These are phyloP conservation scores for Symphodus melops DNA, from an alignment of 2,113 vertebrate species.

Conservation along the genomic window DNA sequence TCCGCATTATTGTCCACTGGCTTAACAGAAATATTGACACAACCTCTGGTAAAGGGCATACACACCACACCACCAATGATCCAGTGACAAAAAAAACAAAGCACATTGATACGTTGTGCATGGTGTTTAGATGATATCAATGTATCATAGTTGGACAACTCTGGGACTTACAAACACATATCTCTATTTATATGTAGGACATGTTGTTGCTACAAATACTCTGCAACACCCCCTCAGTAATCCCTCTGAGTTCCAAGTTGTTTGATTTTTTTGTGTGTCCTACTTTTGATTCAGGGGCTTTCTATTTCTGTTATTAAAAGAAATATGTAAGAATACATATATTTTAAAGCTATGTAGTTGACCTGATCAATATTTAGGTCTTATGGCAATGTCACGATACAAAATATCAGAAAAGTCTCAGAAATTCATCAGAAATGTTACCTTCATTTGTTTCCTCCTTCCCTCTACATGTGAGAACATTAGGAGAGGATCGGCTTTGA, in stretches of 20 bases:
- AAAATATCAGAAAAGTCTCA: not conserved
- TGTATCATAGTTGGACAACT: not conserved
- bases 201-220: constrained; percentile 43
- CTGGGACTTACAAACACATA: constrained; percentile 5
- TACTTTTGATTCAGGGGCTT: constrained; percentile 13
- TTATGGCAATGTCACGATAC: not conserved
- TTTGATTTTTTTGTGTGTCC: constrained; percentile 7
- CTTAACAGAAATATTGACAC: constrained; percentile 16
- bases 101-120: not conserved
- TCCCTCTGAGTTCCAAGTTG: constrained; percentile 19
- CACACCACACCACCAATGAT: not conserved
- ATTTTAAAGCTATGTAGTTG: not conserved
- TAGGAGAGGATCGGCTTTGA: too few relatives aligned
- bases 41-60: not conserved
- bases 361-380: not conserved
- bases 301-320: not conserved
- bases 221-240: constrained; percentile 40
- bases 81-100: not conserved
- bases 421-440: not conserved
- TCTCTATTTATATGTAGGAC: constrained; percentile 26
- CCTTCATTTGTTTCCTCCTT: constrained; percentile 7
- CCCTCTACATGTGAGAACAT: not conserved
- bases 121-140: not conserved
- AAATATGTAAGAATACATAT: not conserved
- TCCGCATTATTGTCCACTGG: constrained; percentile 10